These are phyloP conservation scores for Momotus momota DNA, from an alignment of 2,797 vertebrate species.

Conservation along the genomic window DNA sequence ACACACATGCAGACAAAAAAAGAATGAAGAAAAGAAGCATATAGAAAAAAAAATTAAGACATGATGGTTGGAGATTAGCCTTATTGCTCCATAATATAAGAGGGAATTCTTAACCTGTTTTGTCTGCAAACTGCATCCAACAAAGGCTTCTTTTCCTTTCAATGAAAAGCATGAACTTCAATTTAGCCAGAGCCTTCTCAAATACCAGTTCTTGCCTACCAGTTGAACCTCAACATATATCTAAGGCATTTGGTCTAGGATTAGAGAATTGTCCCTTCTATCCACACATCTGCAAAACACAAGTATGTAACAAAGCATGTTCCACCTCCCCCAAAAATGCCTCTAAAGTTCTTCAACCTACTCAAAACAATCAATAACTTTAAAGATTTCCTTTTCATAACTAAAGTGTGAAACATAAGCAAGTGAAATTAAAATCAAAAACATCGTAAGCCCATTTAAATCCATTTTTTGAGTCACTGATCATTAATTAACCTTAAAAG, in stretches of 20 bases:
- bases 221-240: background rate
- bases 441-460: background rate
- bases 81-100: background rate
- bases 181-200: background rate
- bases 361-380: background rate
- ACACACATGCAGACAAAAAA: background rate
- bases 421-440: background rate
- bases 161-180: background rate
- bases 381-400: background rate
- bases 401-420: background rate
- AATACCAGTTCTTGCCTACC: background rate
- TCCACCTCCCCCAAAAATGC: rapidly evolving
- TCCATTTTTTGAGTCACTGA: background rate
- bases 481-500: background rate
- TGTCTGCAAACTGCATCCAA: background rate
- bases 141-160: background rate
- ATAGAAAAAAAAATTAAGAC: background rate
- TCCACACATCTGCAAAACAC: background rate
- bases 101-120: background rate
- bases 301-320: background rate
- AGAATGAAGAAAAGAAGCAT: background rate
- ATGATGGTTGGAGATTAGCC: background rate
- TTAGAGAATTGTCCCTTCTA: background rate
- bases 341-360: background rate
- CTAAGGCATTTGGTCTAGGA: background rate